Evolutionary conservation across 1,140 invertebrate species (phyloP).

Genomic region (Acyrthosiphon pisum): DNA sequence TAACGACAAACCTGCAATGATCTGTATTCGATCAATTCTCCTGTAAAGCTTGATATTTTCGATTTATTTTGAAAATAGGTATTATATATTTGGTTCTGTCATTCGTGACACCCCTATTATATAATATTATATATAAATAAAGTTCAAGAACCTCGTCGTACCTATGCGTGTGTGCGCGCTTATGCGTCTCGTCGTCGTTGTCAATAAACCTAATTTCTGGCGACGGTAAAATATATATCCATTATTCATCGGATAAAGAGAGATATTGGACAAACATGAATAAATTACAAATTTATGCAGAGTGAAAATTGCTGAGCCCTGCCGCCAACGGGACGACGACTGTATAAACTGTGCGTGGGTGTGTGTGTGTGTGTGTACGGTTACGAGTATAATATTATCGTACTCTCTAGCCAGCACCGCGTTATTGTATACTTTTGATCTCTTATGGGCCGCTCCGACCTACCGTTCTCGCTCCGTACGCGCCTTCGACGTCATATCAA

Average conservation of each 20-base stretch:
- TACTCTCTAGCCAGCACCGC: neutral
- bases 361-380: neutral
- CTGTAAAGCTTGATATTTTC: neutral
- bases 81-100: neutral
- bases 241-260: constrained; percentile 21
- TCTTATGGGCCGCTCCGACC: neutral
- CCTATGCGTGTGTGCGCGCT: neutral
- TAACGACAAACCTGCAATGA: neutral
- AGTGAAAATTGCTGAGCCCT: constrained; percentile 8
- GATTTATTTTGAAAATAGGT: neutral
- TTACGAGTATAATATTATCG: neutral
- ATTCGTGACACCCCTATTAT: neutral
- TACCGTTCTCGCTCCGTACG: neutral
- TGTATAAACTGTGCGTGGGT: neutral
- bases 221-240: neutral
- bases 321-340: neutral
- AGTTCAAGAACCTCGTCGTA: neutral
- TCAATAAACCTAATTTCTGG: constrained; percentile 1
- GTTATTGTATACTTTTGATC: constrained; percentile 27
- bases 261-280: constrained; percentile 25
- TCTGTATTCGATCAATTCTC: neutral
- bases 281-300: constrained; percentile 27
- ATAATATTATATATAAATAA: neutral
- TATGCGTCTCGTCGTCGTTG: neutral
- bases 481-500: neutral